Base-by-base conservation (phyloP, 2,797 vertebrate species). In the Huso huso region DNA sequence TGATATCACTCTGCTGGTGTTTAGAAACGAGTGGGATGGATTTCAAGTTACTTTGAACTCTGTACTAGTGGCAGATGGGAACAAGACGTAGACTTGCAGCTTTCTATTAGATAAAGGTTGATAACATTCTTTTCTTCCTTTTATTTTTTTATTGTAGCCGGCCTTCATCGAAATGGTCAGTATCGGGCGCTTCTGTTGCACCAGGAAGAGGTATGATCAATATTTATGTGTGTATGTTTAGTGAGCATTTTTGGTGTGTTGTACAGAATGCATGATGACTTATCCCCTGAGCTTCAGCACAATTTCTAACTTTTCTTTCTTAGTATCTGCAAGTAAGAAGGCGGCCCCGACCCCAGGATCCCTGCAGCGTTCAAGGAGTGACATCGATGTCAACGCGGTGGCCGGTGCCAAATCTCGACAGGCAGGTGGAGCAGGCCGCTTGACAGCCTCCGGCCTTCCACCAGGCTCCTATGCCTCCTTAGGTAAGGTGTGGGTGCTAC, bases 341-440 rank as follows among this genome's bases (percentile, higher is more conserved):
- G 73, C 78, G 7, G 75, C 67, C 66, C 84, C 87, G 1, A 88
- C 91, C 23, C 82, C 90, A 0, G 88, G 88, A 67, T 87, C 91
- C 63, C 86, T 98, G 77, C 95, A 97, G 74, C 92, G 96, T 8
- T 98, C 96, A 66, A 92, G 95, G 75, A 98, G 95, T 0, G 96
- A 98, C 70, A 95, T 98, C 2, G 96, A 98, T 1, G 95, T 98
- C 57, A 96, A 97, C 0, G 94, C 95, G 15, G 96, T 94, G 0
- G 91, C 95, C 0, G 92, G 93, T 0, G 95, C 96, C 12, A 98
- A 97, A 81, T 91, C 91, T 0, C 93, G 94, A 66, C 90, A 93
- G 80, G 6, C 87, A 1, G 76, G 83, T 62, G 87, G 79, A 18
- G 72, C 87, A 0, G 89, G 91, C 15, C 89, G 93, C n/a, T 76